These are phyloP conservation scores for Zaprionus ornatus DNA, from an alignment of 1,140 invertebrate species.

Conservation along the genomic window DNA sequence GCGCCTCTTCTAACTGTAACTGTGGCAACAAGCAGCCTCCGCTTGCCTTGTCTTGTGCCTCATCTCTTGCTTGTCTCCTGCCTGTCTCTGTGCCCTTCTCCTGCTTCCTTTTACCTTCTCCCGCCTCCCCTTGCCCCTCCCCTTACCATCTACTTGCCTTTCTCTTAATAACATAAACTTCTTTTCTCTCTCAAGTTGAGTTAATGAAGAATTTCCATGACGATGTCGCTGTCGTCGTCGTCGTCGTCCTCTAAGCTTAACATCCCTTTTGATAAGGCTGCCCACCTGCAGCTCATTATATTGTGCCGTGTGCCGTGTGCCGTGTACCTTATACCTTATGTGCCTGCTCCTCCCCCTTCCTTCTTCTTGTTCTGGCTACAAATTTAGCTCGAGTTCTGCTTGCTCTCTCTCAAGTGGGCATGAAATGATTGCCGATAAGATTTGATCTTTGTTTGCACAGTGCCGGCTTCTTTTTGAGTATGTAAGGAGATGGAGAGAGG, in stretches of 20 bases:
- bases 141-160: not conserved
- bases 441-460: constrained; percentile 74
- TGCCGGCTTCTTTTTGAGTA: constrained; percentile 14
- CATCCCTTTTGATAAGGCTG: constrained; percentile 63
- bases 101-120: not conserved
- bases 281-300: constrained; percentile 75
- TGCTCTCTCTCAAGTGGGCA: constrained; percentile 56
- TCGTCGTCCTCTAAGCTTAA: constrained; percentile 37
- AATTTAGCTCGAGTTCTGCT: constrained; percentile 49
- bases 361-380: constrained; percentile 36
- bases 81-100: not conserved
- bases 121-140: not conserved
- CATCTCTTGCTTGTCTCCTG: not conserved
- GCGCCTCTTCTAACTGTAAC: not conserved
- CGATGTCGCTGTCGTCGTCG: constrained; percentile 59
- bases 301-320: not conserved
- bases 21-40: not conserved
- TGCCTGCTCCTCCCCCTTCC: constrained; percentile 29
- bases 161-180: constrained; percentile 81
- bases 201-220: constrained; percentile 83
- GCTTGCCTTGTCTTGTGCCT: not conserved
- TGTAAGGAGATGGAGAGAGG: not conserved
- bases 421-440: constrained; percentile 81
- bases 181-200: constrained; percentile 75
- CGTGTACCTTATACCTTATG: not conserved